A percentile compares a stretch with the other conserved stretches of the same genome.
phyloP scores from a whole-genome alignment of 2,797 vertebrate species.

The Pyrrhura leucotis region DNA sequence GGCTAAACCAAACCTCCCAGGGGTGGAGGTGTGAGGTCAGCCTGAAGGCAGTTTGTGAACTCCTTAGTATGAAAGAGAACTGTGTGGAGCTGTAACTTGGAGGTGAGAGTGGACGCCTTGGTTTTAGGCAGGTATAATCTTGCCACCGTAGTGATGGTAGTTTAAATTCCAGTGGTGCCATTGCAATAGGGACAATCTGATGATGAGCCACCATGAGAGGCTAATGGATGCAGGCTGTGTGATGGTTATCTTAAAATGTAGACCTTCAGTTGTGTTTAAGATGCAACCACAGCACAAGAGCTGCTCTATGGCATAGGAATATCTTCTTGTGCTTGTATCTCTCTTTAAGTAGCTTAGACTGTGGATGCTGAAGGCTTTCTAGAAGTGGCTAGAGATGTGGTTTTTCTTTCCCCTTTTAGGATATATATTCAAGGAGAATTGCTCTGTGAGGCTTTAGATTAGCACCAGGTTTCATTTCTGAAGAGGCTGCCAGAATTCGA shows the following conservation, averaged over 20 bases:
- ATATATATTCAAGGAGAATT: not conserved
- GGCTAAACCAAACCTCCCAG: not conserved
- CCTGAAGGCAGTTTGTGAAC: not conserved
- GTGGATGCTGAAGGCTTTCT: not conserved
- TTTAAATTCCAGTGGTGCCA: not conserved
- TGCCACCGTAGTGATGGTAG: not conserved
- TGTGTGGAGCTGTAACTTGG: not conserved
- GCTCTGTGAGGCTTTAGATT: not conserved
- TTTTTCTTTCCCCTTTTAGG: not conserved
- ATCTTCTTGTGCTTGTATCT: not conserved
- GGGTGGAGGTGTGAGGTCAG: not conserved
- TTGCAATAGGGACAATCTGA: not conserved
- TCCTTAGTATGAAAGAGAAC: accelerated
- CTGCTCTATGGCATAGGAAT: not conserved
- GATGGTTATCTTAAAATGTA: not conserved
- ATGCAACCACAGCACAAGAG: not conserved
- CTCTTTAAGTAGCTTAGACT: not conserved
- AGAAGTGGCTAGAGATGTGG: not conserved
- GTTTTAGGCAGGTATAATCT: not conserved
- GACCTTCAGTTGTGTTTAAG: not conserved
- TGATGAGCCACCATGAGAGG: not conserved
- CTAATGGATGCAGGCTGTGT: not conserved
- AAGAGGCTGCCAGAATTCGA: not conserved
- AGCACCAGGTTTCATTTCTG: not conserved
- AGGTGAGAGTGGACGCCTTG: not conserved